Evolutionary conservation across 2,888 invertebrate genomes (phyloP).

Genomic region (Corbicula japonica): DNA sequence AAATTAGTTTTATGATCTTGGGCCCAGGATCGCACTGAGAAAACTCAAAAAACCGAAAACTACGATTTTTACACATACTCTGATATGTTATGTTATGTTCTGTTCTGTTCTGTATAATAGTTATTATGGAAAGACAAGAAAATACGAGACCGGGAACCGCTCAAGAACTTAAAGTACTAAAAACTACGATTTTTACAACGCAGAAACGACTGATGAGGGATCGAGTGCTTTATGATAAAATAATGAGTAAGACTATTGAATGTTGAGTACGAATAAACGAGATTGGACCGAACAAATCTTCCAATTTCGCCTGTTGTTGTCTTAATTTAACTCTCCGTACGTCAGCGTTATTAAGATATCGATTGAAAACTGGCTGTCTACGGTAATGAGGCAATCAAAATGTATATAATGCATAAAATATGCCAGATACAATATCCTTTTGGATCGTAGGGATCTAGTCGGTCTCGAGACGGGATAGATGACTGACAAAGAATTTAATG

Average conservation of each 20-base stretch:
- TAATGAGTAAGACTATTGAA: background rate
- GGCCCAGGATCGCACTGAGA: too few relatives aligned
- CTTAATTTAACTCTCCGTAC: conserved; percentile 22
- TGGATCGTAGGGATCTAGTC: conserved; percentile 42
- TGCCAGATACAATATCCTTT: conserved; percentile 63
- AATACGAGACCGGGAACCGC: background rate
- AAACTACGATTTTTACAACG: background rate
- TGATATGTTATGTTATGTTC: background rate
- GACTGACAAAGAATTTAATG: conserved; percentile 31
- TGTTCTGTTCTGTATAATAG: background rate
- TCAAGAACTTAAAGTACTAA: background rate
- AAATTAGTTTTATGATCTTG: too few relatives aligned
- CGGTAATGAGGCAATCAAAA: conserved; percentile 75
- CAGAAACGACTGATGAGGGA: background rate
- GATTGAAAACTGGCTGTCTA: conserved; percentile 32
- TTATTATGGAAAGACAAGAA: background rate
- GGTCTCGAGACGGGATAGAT: conserved; percentile 29
- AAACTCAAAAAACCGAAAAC: background rate
- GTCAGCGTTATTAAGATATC: conserved; percentile 34
- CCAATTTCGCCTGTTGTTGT: background rate
- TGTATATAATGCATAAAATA: conserved; percentile 74
- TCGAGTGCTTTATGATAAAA: background rate
- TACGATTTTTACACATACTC: background rate
- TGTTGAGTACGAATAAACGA: background rate
- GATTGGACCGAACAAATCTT: conserved; percentile 14